These are phyloP conservation scores for Pelosia muscerda DNA, from an alignment of 2,888 invertebrate species.

Conservation along the genomic window DNA sequence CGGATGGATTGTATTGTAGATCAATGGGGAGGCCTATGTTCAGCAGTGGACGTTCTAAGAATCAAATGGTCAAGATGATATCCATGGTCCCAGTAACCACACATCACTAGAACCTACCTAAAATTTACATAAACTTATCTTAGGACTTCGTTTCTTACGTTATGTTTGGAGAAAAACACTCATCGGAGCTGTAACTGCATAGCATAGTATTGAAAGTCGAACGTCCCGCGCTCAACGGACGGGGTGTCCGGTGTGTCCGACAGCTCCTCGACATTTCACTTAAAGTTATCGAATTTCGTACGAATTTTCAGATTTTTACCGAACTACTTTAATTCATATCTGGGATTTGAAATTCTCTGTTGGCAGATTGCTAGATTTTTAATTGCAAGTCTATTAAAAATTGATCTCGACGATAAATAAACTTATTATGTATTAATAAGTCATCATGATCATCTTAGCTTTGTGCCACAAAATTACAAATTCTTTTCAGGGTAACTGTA, in stretches of 20 bases:
- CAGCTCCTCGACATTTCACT: conserved; percentile 2
- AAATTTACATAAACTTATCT: background rate
- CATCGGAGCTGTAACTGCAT: background rate
- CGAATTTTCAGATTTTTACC: background rate
- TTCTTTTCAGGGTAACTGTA: too few relatives aligned
- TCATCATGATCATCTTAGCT: background rate
- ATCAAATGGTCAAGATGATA: too few relatives aligned
- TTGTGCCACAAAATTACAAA: too few relatives aligned
- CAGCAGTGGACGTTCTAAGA: too few relatives aligned
- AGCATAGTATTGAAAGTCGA: background rate
- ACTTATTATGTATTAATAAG: background rate
- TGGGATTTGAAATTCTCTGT: background rate
- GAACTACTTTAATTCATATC: background rate
- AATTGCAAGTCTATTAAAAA: background rate
- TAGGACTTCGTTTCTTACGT: background rate
- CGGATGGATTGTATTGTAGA: too few relatives aligned
- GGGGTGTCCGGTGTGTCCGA: background rate
- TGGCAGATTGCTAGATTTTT: background rate
- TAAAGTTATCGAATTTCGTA: background rate
- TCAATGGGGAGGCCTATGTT: too few relatives aligned
- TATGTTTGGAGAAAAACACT: background rate
- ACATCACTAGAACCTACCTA: background rate
- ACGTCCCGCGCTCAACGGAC: background rate
- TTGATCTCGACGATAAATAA: background rate
- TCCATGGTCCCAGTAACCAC: too few relatives aligned